Base-by-base conservation (phyloP, 1,140 invertebrate genomes). In the Drosophila mojavensis region DNA sequence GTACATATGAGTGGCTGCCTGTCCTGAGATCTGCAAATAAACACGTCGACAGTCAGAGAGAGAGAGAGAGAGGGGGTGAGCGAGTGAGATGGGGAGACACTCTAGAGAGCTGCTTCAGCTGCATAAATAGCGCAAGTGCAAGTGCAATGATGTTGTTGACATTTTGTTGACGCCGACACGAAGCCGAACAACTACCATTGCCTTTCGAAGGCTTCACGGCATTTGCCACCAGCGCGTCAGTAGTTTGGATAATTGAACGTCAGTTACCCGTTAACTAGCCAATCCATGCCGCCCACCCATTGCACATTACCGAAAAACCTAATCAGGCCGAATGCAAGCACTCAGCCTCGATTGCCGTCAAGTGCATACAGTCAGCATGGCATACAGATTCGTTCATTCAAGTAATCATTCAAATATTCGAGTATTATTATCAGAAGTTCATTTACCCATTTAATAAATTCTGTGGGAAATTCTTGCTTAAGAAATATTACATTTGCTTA, bases 1-100 rank as follows among this genome's bases (percentile, higher is more conserved):
- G 88, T 90, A 73, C 90, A 91, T 53, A 91, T 84, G 60, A 91
- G 73, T 55, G 84, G 82, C 94, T 94, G 91, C 61, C 77, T 75
- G 59, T 81, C 81, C 43, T 84, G 84, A 62, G 81, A 78, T 79
- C 90, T 91, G 78, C 50, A 76, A 78, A 55, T 55, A 53, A 76
- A 79, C 58, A 75, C 41, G 67, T 60, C 45, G 63, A 74, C 70
- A 56, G 39, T 33, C 36, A 56, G 43, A 47, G 43, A 6, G 43
- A 9, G 17, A 45, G 43, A 15, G 13, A n/a, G 33, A 2, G 33
- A 33, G 30, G 26, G 13, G 47, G 45, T 0, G 17, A 4, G 30
- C 17, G 13, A 54, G 45, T 0, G 17, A 4, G 33, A 13, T 33
- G 24, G 24, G 4, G 26, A 11, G 13, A 11, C 4, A 9, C 43